phyloP scores from a whole-genome alignment of 2,113 vertebrate genomes.

The Prochilodus magdalenae region DNA sequence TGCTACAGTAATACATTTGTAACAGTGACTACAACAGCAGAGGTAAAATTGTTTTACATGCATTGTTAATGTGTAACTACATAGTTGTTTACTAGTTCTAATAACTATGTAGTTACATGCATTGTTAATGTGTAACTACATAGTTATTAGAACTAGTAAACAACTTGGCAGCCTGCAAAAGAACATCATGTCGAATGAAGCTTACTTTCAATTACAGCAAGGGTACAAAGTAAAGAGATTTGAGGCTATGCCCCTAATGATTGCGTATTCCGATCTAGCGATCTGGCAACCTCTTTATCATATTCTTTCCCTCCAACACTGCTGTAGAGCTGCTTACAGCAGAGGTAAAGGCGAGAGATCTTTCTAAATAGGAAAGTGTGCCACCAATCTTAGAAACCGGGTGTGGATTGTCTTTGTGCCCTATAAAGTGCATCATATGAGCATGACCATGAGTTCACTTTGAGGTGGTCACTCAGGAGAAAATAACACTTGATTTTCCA shows the following conservation, averaged over 20 bases:
- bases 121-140: too few species aligned
- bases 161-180: neutral
- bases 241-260: neutral
- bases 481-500: neutral
- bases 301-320: constrained; percentile 1
- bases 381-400: constrained; percentile 8
- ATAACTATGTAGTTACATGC: too few species aligned
- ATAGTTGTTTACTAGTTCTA: too few species aligned
- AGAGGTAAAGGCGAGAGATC: neutral
- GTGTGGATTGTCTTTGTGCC: constrained; percentile 12
- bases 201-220: neutral
- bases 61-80: too few species aligned
- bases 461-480: neutral
- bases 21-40: too few species aligned
- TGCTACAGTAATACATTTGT: too few species aligned
- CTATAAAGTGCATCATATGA: constrained; percentile 7
- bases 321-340: neutral
- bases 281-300: neutral
- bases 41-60: too few species aligned
- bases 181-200: too few species aligned
- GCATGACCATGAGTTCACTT: constrained; percentile 14
- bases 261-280: neutral
- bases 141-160: neutral
- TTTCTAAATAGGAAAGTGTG: constrained; percentile 16
- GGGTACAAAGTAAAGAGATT: neutral